phyloP scores from a whole-genome alignment of 2,888 invertebrate species.

The Drosophila austrosaltans region DNA sequence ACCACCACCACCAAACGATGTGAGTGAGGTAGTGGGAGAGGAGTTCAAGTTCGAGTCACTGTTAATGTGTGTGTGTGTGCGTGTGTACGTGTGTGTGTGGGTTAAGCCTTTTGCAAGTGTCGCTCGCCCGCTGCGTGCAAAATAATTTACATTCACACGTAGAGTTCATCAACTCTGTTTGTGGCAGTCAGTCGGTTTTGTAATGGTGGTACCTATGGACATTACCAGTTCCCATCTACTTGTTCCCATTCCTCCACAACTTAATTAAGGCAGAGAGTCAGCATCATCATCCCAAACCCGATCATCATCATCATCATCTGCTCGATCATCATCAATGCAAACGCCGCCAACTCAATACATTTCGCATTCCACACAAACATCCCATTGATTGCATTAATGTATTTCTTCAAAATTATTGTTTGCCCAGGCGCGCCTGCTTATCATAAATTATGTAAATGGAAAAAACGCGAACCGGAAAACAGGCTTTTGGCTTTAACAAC shows the following conservation, averaged over 20 bases:
- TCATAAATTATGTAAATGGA: constrained; percentile 83
- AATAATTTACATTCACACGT: constrained; percentile 80
- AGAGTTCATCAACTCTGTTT: constrained; percentile 75
- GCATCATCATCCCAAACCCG: constrained; percentile 7
- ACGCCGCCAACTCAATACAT: constrained; percentile 41
- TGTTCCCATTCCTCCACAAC: constrained; percentile 60
- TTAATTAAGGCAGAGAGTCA: constrained; percentile 64
- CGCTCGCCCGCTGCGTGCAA: constrained; percentile 77
- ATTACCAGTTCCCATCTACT: constrained; percentile 5
- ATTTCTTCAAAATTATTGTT: constrained; percentile 83
- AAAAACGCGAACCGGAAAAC: constrained; percentile 76
- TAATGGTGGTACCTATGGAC: background rate
- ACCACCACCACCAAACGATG: constrained; percentile 26
- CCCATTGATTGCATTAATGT: constrained; percentile 78
- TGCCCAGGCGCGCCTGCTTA: constrained; percentile 82
- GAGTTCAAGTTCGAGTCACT: constrained; percentile 32
- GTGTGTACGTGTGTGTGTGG: constrained; percentile 48
- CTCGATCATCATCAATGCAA: constrained; percentile 58
- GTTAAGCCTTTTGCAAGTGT: constrained; percentile 71
- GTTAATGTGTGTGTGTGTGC: constrained; percentile 27
- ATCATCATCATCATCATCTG: constrained; percentile 10
- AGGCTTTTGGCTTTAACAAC: constrained; percentile 79
- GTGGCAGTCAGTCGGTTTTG: constrained; percentile 52
- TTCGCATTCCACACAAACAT: constrained; percentile 47
- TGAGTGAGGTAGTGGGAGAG: constrained; percentile 26